Evolutionary conservation across 2,113 vertebrate genomes (phyloP), one percentile per base, ranked within the genome.

Genomic region (Pangasianodon gigas): DNA sequence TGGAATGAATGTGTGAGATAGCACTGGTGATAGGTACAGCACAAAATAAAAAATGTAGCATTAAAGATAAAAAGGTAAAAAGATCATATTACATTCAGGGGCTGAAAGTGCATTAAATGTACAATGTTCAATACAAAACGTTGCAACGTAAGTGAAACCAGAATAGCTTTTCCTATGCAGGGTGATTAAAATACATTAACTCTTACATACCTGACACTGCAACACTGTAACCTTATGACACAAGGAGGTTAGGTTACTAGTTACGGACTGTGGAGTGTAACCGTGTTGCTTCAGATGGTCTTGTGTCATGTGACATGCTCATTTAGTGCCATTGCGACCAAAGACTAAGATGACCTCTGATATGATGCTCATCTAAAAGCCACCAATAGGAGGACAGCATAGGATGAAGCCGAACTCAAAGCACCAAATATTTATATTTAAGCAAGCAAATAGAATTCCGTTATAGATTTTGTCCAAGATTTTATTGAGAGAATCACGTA

Each of bases 1-100:
- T 62, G 37, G 82, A 84, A 84, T 62, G 82, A 84, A 84, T 7
- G 48, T 74, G 62, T 74, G 65, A 37, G 65, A 74, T 71, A 54
- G 19, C 51, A 54, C 16, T 54, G 46, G 19, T 37, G 48, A 37
- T 11, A 26, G 80, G 37, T 19, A 10, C 80, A 79, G 74, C 16
- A 75, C 18, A 9, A 46, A 24, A 77, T 3, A 26, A 5, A 79
- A 48, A 48, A 48, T 24, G 37, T 24, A 41, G 69, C 1, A 41
- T 41, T 75, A 21, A 75, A 44, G 74, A 3, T 41, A 9, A 1
- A 67, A 67, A 67, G 29, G 58, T 37, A 37, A 37, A 37, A 37
- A 37, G 37, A 1, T 1, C 37, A 37, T 37, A 2, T 56, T 21
- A 21, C 13, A 29, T 80, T 29, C 24, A 13, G 46, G 11, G 7